Base-by-base conservation (phyloP, 1,140 invertebrate genomes). In the Belonocnema kinseyi region DNA sequence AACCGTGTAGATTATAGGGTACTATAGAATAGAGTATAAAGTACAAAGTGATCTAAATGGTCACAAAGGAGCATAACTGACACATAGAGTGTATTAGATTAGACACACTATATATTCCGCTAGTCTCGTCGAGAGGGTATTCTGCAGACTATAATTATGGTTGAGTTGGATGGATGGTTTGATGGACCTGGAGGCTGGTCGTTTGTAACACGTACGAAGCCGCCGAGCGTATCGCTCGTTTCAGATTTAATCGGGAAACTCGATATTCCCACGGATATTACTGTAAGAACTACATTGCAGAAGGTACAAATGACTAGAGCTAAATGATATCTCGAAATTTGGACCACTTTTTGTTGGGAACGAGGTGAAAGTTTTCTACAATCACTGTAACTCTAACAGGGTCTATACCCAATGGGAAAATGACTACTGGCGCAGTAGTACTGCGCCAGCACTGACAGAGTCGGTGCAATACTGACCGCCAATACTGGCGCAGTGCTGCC, bases 221-320 rank as follows among this genome's bases (percentile, higher is more conserved):
- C 58, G 17, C 40, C 46, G 17, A 51, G 51, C 52, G 53, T 17
- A 50, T 58, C 72, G 51, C 72, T 72, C 72, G 73, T 78, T 71
- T 56, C 26, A 73, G 79, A 78, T 80, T 80, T 78, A 80, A 78
- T 80, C 79, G 66, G 66, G 77, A 78, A 78, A 80, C 73, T 73
- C 73, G 73, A 80, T 78, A 80, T 58, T 74, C 72, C 77, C 53
- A 66, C 61, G 61, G 17, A 13, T 33, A 26, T 66, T 33, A 16
- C 16, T 14, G 0, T 40, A 40, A 3, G 16, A 61, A 33, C 19
- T 3, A 33, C 10, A 40, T 66, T 26, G 10, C 26, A 33, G 26
- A 33, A 66, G 40, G 8, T 16, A 66, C 12, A 66, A 12, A 66
- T 16, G 14, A 66, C 2, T 14, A 46, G 6, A 46, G 40, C 4